Base-by-base conservation (phyloP, 2,888 invertebrate genomes). In the Bhutanitis thaidina region DNA sequence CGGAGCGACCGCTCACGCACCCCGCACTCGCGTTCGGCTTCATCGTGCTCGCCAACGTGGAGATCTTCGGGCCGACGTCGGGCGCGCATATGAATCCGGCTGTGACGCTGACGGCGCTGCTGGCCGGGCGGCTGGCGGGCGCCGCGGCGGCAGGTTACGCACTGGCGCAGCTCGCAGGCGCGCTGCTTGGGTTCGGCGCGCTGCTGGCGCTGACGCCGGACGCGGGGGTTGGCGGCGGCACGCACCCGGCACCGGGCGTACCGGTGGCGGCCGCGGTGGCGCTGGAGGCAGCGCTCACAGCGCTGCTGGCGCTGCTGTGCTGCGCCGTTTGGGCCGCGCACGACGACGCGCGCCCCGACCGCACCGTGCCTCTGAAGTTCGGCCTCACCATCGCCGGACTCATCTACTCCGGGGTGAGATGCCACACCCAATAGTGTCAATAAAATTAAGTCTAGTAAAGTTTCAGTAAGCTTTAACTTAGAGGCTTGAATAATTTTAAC, bases 71-170 rank as follows among this genome's bases (percentile, higher is more conserved):
- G 2, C 93, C 94, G 60, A 88, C 93, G 36, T 94, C 95, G 10
- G 94, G 94, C 43, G 94, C 94, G 14, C 95, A 96, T 80, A 78
- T 96, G 66, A 96, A 96, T 86, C 96, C 96, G 0, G 92, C 94
- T 2, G 93, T 96, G 12, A 93, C 95, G 10, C 80, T 94, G 20
- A 93, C 94, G 3, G 91, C 92, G 30, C 67, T 93, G 44, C 69
- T 93, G 50, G 67, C 90, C 54, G 91, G 92, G 7, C 67, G 84
- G 32, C 76, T 92, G 35, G 74, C 80, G 13, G 69, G 90, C 32
- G 49, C 40, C 32, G 60, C 69, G 1, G 82, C 77, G 8, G 55
- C 60, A 13, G 77, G 56, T 2, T 82, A 83, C 69, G 63, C 39
- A 52, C 29, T 69, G 51, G 81, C 80, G 61, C 85, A 87, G 71